Conservation (phyloP, 2,797 vertebrate species). For the Scolopax bukidnonensis region DNA sequence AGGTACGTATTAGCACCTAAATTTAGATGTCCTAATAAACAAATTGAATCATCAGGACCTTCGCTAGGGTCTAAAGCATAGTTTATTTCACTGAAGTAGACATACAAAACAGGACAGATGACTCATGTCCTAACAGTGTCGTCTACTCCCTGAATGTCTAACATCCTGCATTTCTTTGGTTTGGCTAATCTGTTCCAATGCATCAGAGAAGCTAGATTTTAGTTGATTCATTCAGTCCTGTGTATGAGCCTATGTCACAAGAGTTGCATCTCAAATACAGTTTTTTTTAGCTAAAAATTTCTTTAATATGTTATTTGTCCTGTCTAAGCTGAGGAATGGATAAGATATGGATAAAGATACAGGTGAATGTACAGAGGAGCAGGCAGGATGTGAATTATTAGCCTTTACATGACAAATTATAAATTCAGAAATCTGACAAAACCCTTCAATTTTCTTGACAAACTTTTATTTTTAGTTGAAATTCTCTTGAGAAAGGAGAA, state of each 20-base stretch:
- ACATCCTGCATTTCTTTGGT: not conserved
- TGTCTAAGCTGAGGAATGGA: not conserved
- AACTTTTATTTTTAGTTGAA: not conserved
- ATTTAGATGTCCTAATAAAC: not conserved
- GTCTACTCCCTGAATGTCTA: not conserved
- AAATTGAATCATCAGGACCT: not conserved
- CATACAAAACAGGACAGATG: constrained; percentile 8
- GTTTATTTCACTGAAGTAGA: constrained; percentile 31
- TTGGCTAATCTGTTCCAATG: not conserved
- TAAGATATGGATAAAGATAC: not conserved
- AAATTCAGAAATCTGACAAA: not conserved
- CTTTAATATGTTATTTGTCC: not conserved
- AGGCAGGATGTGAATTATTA: not conserved
- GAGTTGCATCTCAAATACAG: not conserved
- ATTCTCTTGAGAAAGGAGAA: not conserved
- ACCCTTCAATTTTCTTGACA: not conserved
- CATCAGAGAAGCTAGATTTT: not conserved
- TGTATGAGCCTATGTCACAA: not conserved
- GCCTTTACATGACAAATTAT: not conserved
- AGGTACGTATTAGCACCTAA: not conserved
- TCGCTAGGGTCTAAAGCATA: not conserved
- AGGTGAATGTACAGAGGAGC: not conserved
- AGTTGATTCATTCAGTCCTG: not conserved
- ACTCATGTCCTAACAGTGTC: constrained; percentile 29
- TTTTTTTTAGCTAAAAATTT: not conserved